Base-by-base conservation (phyloP, 2,888 invertebrate genomes). In the Tenthredo amoena region DNA sequence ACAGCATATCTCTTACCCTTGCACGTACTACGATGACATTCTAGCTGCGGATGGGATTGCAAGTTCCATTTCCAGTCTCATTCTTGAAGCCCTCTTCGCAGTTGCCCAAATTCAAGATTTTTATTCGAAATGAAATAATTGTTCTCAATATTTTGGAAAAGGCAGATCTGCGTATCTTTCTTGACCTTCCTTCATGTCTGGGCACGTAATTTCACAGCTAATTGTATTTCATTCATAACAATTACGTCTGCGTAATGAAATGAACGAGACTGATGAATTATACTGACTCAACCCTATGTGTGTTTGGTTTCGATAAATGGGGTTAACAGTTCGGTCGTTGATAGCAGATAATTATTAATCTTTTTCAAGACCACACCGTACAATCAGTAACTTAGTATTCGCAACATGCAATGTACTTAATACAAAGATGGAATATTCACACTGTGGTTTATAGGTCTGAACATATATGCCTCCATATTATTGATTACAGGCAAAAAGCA, bases 321-420 rank as follows among this genome's bases (percentile, higher is more conserved):
- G 55, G 55, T 55, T n/a, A 55, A 55, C 55, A 55, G n/a, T 55
- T 55, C 55, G 55, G 55, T n/a, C n/a, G 55, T 55, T 55, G 55
- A 6, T 55, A 55, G 55, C n/a, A 55, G 55, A 55, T 55, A n/a
- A 6, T n/a, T 55, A n/a, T 55, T n/a, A 55, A 55, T 55, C n/a
- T 55, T n/a, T n/a, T 18, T 55, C 55, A 55, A 55, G 55, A 55
- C n/a, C 55, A 55, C 55, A n/a, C n/a, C 55, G n/a, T 1, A 18
- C 55, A n/a, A 55, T 55, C 55, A n/a, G 55, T 55, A 7, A 55
- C 55, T n/a, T 6, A n/a, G 55, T 55, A 7, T n/a, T 2, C 55
- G n/a, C 7, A 55, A 1, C n/a, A 55, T 55, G 55, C 6, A 6
- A 55, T 55, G 55, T 6, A 6, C 55, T 1, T n/a, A 55, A 55